Percentiles rank a stretch among this genome's conserved stretches.
These are phyloP conservation scores for Bombus cullumanus DNA, from an alignment of 1,140 invertebrate genomes.

Conservation along the genomic window DNA sequence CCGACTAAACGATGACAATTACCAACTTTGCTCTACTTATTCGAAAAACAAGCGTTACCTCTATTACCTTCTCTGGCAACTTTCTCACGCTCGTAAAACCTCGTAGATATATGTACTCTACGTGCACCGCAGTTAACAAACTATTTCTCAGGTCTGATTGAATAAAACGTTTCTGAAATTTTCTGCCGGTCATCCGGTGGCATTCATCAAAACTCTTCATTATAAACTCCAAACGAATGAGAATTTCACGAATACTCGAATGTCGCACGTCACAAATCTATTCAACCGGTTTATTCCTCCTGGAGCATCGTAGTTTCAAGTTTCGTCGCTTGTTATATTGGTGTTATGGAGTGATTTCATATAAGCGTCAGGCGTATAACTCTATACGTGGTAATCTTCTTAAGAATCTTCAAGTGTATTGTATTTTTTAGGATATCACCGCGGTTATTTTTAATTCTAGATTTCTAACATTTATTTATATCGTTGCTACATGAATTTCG, in stretches of 20 bases:
- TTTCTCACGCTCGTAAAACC: neutral
- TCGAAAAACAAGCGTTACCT: neutral
- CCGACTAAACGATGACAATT: neutral
- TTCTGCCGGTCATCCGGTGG: neutral
- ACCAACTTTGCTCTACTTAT: neutral
- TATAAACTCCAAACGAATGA: neutral
- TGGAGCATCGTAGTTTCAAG: neutral
- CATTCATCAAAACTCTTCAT: neutral
- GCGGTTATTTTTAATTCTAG: neutral
- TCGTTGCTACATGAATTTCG: too few species aligned
- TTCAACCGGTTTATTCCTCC: too few species aligned
- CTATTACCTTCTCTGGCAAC: neutral
- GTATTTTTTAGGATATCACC: neutral
- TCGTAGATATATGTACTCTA: neutral
- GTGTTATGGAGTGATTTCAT: neutral
- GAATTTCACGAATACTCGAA: neutral
- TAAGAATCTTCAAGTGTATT: neutral
- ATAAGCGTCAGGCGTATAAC: too few species aligned
- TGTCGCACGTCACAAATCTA: too few species aligned
- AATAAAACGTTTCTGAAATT: neutral
- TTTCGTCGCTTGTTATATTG: neutral
- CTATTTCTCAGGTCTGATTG: neutral
- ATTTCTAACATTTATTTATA: too few species aligned
- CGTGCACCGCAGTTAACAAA: neutral
- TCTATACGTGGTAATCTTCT: neutral